Evolutionary conservation across 2,797 vertebrate species (phyloP), one percentile per base, ranked within the genome.

Genomic region (Lacerta viridis): DNA sequence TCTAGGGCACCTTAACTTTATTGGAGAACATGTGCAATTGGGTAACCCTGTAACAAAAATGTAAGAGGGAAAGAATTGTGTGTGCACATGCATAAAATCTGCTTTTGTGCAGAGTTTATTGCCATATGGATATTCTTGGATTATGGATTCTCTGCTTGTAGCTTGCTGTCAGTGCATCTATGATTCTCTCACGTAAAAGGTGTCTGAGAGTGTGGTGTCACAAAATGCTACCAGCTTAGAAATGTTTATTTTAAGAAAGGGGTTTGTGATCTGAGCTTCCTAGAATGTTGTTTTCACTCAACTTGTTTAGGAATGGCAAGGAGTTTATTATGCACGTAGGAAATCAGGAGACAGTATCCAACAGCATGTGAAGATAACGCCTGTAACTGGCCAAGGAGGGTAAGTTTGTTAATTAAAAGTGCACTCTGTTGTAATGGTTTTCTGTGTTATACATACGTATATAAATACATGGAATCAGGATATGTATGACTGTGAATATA

Each of bases 321-420:
- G 99, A 7, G 97, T 99, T 94, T 99, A 98, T 96, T 98, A 98
- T 0, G 98, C 98, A 93, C 97, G 97, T 89, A 98, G 97, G 96
- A 99, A 99, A 96, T 98, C 98, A 1, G 99, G 99, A 72, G 99
- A 99, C 96, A 99, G 95, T 88, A 97, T 99, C 72, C 98, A 99
- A 77, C 99, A 99, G 84, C 98, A 99, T 0, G 99, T 99, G 94
- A 98, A 98, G 97, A 99, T 99, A 92, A 98, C 97, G 4, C 99
- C 99, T 0, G 98, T 99, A 91, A 95, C 98, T 0, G 98, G 98
- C 89, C 99, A 99, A 95, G 99, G 99, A 97, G 98, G 99, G 99
- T 99, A 95, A 98, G 97, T 90, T 64, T 68, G 3, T 86, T 89
- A 80, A 75, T 29, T 41, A 46, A 64, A 50, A 46, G 18, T 75